A percentile compares a stretch with the other conserved stretches of the same genome.
Conservation (phyloP, 2,888 invertebrate genomes). For the Ceraclea dissimilis region DNA sequence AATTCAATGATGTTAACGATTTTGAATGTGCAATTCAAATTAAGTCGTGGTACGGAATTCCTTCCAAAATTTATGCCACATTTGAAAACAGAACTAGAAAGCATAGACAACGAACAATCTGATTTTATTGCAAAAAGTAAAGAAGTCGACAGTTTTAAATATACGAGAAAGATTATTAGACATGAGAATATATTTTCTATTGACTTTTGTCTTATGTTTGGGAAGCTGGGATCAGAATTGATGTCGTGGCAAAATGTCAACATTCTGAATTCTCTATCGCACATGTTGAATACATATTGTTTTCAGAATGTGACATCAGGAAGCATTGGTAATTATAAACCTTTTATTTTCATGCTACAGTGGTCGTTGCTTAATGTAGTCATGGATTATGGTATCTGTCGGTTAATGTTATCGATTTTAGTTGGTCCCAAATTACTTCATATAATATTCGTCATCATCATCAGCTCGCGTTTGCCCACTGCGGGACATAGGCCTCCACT, state of each 20-base stretch:
- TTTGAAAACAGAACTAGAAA: conserved; percentile 36
- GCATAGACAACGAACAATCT: conserved; percentile 37
- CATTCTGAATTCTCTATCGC: conserved; percentile 36
- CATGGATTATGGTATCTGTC: no score
- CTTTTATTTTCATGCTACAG: neutral
- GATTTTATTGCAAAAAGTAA: conserved; percentile 30
- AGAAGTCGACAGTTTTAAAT: conserved; percentile 30
- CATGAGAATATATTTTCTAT: conserved; percentile 38
- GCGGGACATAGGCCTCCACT: no score
- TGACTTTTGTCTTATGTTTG: conserved; percentile 37
- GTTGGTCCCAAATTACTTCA: no score
- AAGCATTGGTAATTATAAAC: conserved; percentile 36
- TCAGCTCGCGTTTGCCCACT: no score
- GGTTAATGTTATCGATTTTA: no score
- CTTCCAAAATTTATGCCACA: conserved; percentile 38
- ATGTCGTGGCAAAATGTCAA: conserved; percentile 45
- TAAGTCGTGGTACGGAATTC: conserved; percentile 39
- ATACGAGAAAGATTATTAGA: conserved; percentile 35
- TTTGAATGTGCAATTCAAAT: conserved; percentile 40
- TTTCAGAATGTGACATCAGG: conserved; percentile 38
- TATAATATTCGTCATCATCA: no score
- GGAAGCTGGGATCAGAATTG: conserved; percentile 39
- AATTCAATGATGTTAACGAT: conserved; percentile 33
- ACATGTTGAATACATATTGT: conserved; percentile 39
- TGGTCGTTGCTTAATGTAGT: no score